A percentile compares a stretch with the other conserved stretches of the same genome.
These are phyloP conservation scores for Eupithecia abbreviata DNA, from an alignment of 2,888 invertebrate genomes.

Conservation along the genomic window DNA sequence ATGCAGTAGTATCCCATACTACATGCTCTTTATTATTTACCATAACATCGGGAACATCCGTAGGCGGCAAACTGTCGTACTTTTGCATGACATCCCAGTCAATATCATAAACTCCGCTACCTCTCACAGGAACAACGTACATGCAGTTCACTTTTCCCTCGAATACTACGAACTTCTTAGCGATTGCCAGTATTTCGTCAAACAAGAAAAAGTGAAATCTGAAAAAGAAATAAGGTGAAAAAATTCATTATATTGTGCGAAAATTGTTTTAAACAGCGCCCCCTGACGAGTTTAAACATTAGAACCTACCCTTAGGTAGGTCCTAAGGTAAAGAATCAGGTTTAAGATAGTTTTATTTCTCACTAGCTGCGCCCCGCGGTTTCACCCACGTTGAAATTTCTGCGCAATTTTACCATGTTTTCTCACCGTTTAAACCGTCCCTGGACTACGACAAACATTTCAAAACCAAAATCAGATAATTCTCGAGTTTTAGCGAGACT, in stretches of 20 bases:
- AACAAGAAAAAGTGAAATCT: slow-evolving; percentile 91
- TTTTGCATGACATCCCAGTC: slow-evolving; percentile 84
- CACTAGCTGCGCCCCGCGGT: too few species aligned
- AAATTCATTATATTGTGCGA: neutral
- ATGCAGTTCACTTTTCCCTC: slow-evolving; percentile 83
- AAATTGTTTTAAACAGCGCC: neutral
- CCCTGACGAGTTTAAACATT: too few species aligned
- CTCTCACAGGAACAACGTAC: slow-evolving; percentile 78
- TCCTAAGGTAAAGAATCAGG: too few species aligned
- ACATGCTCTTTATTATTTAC: slow-evolving; percentile 56
- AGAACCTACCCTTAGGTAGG: too few species aligned
- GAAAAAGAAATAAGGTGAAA: slow-evolving; percentile 44
- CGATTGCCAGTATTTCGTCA: slow-evolving; percentile 86
- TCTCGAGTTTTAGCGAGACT: too few species aligned
- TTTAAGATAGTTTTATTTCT: too few species aligned
- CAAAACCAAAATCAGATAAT: too few species aligned
- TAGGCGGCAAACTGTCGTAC: slow-evolving; percentile 72
- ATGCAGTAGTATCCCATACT: too few species aligned
- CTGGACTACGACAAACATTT: too few species aligned
- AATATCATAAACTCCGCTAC: slow-evolving; percentile 70
- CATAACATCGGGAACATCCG: slow-evolving; percentile 68
- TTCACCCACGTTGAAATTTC: too few species aligned
- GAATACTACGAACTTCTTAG: slow-evolving; percentile 85
- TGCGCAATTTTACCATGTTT: too few species aligned
- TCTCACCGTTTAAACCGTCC: too few species aligned